phyloP scores from a whole-genome alignment of 2,888 invertebrate species.

The Spodoptera littoralis region DNA sequence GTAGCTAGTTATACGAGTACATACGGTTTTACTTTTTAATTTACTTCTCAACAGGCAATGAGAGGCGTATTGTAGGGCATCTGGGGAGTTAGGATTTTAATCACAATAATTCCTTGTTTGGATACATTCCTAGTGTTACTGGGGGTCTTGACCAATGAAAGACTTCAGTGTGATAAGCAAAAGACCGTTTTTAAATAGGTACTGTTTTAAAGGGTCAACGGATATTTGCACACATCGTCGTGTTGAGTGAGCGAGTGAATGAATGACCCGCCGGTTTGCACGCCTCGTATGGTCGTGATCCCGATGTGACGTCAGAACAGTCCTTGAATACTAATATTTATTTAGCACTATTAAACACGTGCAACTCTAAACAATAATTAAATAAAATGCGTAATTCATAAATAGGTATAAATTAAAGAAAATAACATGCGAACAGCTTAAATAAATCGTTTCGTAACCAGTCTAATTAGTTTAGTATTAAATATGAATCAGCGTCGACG shows the following conservation, averaged over 20 bases:
- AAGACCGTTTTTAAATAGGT: no score
- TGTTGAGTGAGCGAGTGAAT: no score
- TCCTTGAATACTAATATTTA: conserved; percentile 29
- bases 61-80: background rate
- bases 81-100: conserved; percentile 20
- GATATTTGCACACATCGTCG: no score
- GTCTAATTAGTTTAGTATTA: conserved; percentile 6
- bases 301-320: background rate
- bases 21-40: no score
- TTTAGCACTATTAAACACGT: conserved; percentile 35
- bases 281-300: no score
- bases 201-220: no score
- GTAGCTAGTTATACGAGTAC: no score
- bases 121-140: no score
- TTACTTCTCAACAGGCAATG: no score
- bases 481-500: background rate
- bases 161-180: no score
- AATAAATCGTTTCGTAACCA: background rate
- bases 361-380: conserved; percentile 21
- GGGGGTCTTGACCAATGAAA: no score
- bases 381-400: conserved; percentile 14
- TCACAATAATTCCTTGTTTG: background rate
- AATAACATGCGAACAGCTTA: conserved; percentile 5
- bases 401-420: conserved; percentile 2
- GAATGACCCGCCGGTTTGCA: no score